Base-by-base conservation (phyloP, 2,113 vertebrate species). In the Oncorhynchus masou region DNA sequence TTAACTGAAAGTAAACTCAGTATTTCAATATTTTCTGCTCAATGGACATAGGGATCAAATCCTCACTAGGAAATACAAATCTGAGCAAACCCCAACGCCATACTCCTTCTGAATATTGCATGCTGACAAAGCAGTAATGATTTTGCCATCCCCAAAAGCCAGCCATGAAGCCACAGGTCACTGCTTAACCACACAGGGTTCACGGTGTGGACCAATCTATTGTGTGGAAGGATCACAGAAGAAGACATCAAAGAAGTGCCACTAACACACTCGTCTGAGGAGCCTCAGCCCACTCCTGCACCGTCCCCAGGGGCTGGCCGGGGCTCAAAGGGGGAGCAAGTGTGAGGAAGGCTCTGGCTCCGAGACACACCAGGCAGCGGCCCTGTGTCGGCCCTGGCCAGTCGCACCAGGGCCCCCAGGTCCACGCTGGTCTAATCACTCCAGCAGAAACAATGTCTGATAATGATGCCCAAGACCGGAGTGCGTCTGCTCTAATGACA, bases 391-490 rank as follows among this genome's bases (percentile, higher is more conserved):
- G 94, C 86, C 91, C 88, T 92, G 94, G 95, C 96, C 94, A 91
- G 94, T 95, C 95, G 92, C 95, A 93, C 90, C 60, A 76, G 95
- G 96, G 95, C 95, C 89, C 94, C 95, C 94, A 94, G 95, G 95
- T 91, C 92, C 86, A 73, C 74, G 85, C 95, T 93, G 93, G 96
- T 96, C 97, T 97, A 97, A 99, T 99, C 96, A 96, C 95, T 95
- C 94, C 96, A 94, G 95, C 96, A 97, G 94, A 99, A 99, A 99
- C 98, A 99, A 99, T 99, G 96, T 97, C 94, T 96, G 94, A 95
- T 99, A 99, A 99, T 99, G 97, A 98, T 97, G 96, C 96, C 96
- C 96, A 95, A 96, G 96, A 95, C 96, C 95, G 94, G 94, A 96
- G 96, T 96, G 90, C 96, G 39, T 45, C 39, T 45, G 9, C 91